phyloP scores from a whole-genome alignment of 1,140 invertebrate genomes.

The Drosophila ironensis region DNA sequence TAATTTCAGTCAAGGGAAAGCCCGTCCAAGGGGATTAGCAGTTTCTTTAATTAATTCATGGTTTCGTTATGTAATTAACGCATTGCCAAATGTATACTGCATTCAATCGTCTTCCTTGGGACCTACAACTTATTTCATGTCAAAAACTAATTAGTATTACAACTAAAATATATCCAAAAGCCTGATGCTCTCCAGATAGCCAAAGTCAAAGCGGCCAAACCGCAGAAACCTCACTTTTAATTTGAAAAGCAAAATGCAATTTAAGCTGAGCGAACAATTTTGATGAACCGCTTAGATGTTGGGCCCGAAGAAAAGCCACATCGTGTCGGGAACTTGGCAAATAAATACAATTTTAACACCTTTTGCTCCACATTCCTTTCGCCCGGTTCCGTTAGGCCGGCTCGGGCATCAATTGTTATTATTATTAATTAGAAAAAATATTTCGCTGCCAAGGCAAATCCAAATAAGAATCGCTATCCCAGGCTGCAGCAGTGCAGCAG shows the following conservation, averaged over 20 bases:
- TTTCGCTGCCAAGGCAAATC: slow-evolving; percentile 42
- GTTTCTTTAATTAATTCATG: too few relatives aligned
- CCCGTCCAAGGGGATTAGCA: neutral
- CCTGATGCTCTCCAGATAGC: slow-evolving; percentile 11
- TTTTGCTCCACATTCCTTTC: slow-evolving; percentile 49
- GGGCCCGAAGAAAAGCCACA: slow-evolving; percentile 18
- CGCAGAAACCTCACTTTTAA: slow-evolving; percentile 51
- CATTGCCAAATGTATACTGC: neutral
- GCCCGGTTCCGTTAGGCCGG: slow-evolving; percentile 56
- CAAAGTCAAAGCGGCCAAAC: slow-evolving; percentile 23
- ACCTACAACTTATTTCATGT: neutral
- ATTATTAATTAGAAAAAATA: slow-evolving; percentile 76
- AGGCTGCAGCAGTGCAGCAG: neutral
- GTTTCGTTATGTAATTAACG: too few relatives aligned
- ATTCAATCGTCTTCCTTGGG: neutral
- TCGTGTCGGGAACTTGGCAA: slow-evolving; percentile 30
- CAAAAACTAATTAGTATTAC: neutral
- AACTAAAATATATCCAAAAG: neutral
- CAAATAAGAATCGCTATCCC: slow-evolving; percentile 3
- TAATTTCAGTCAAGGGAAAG: slow-evolving; percentile 2
- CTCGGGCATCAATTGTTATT: slow-evolving; percentile 67
- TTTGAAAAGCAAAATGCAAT: slow-evolving; percentile 67
- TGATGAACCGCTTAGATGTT: slow-evolving; percentile 64
- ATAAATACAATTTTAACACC: slow-evolving; percentile 45
- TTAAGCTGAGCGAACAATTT: slow-evolving; percentile 45